Evolutionary conservation across 2,888 invertebrate genomes (phyloP), one percentile per base, ranked within the genome.

Genomic region (Ectemnius lituratus): DNA sequence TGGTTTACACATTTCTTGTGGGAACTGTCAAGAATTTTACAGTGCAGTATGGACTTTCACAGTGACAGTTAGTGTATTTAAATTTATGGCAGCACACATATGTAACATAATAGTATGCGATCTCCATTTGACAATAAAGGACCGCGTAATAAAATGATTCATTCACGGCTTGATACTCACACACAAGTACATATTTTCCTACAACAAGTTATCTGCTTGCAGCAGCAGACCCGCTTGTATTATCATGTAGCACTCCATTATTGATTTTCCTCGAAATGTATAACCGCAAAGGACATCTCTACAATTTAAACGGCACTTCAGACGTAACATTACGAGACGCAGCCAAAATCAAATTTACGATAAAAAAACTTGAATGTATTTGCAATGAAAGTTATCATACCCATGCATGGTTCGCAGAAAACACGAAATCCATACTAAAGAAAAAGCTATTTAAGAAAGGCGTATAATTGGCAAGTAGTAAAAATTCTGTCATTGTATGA

Each of bases 161-260:
- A 49, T 70, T 70, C 20, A 49, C 5, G 2, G 46, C 37, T 49
- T 47, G 66, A 58, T 73, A 75, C 68, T 73, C 57, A 82, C 81
- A 73, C 58, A 69, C 78, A 72, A 75, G 68, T 57, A 47, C 61
- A 63, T 69, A 28, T 62, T 68, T 64, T 47, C 70, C 60, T 70
- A 62, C n/a, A 63, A 73, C 61, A 71, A 73, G 76, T 78, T 73
- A 70, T 82, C 81, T 84, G 79, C 86, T 87, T 88, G 88, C 87
- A 89, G 88, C 87, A 89, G 87, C 87, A 87, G 88, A 85, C 83
- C 78, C 81, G 80, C 71, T 80, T 69, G 70, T 77, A 81, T 82
- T 83, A 85, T 80, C 83, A 81, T 83, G 76, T 80, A 73, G 84
- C 68, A 80, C 74, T 76, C 80, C 77, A 81, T 81, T 87, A 88